Evolutionary conservation across 2,888 invertebrate genomes (phyloP), one percentile per base, ranked within the genome.

Genomic region (Platycheirus albimanus): DNA sequence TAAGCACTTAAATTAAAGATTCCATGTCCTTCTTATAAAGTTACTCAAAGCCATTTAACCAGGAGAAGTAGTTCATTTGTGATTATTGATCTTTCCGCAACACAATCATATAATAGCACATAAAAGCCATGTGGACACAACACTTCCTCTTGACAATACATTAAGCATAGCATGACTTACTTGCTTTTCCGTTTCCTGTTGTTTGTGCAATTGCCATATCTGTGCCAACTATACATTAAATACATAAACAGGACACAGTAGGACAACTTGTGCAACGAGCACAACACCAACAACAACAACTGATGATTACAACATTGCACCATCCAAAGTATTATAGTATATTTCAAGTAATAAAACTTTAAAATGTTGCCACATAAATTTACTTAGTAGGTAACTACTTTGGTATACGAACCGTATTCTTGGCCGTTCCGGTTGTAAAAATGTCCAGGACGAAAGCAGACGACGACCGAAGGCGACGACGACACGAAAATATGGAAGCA

Each of bases 291-390:
- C 63, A n/a, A n/a, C n/a, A n/a, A n/a, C n/a, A n/a, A n/a, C n/a
- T n/a, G n/a, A n/a, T 47, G 63, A 63, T 45, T 71, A 67, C 38
- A 52, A 67, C 38, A 52, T 52, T 20, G 54, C 47, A 1, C 56
- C 64, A 56, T 61, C 19, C 36, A 17, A 72, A 54, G 78, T 45
- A 66, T 30, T n/a, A n/a, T n/a, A n/a, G n/a, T n/a, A 49, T 43
- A 66, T 28, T 43, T 19, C 36, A 70, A 72, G 83, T 78, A 72
- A 83, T 72, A 83, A 74, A 83, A 74, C 78, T 78, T 83, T 78
- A 78, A 78, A 83, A 69, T 74, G 83, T 74, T 78, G 72, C 78
- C 64, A 67, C 78, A 83, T 78, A 72, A 83, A 83, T 83, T 83
- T 45, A 33, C 77, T 36, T 6, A 45, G 30, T 43, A 56, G 61